Percentiles rank a stretch among this genome's conserved stretches.
These are phyloP conservation scores for Netelia virgata DNA, from an alignment of 2,888 invertebrate genomes.

Conservation along the genomic window DNA sequence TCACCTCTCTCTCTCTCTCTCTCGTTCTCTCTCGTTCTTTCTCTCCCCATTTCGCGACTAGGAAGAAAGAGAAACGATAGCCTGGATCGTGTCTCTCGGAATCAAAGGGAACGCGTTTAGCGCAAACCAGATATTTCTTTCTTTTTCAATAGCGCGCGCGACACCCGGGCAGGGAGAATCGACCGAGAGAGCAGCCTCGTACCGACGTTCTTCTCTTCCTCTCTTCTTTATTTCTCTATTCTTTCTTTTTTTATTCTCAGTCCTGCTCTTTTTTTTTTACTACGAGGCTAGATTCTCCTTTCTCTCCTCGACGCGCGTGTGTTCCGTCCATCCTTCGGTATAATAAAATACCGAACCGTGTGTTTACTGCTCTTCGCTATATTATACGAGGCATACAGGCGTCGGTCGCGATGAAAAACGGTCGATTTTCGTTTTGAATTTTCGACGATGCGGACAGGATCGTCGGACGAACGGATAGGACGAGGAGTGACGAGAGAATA, in stretches of 20 bases:
- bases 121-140: constrained; percentile 63
- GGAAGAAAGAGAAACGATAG: constrained; percentile 42
- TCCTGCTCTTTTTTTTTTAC: constrained; percentile 2
- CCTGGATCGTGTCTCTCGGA: constrained; percentile 55
- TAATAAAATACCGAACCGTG: not conserved
- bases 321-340: not conserved
- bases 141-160: constrained; percentile 43
- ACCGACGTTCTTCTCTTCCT: not conserved
- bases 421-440: not conserved
- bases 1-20: constrained; percentile 53
- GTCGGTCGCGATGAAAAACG: not conserved
- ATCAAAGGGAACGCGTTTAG: constrained; percentile 59
- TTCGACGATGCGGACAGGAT: not conserved
- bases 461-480: no score
- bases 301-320: no score
- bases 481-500: no score
- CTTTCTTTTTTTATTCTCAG: constrained; percentile 35
- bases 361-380: not conserved
- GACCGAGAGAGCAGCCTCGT: constrained; percentile 29
- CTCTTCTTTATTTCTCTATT: constrained; percentile 10
- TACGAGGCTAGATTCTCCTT: not conserved
- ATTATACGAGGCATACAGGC: not conserved
- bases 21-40: constrained; percentile 44
- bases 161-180: constrained; percentile 51
- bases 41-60: constrained; percentile 48